Base-by-base conservation (phyloP, 2,113 vertebrate genomes). In the Dicentrarchus labrax region DNA sequence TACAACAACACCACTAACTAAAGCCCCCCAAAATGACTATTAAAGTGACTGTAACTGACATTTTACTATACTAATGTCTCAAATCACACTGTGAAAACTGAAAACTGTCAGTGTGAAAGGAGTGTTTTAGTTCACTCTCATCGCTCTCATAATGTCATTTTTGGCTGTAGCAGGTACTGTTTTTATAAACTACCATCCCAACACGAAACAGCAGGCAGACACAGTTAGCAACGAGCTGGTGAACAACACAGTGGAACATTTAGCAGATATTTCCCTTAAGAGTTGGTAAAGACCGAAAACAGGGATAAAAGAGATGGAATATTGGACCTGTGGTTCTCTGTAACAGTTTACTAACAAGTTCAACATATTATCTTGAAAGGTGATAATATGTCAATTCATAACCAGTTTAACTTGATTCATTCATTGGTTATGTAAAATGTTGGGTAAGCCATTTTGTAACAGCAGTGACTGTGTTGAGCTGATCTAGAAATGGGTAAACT, bases 401-500 rank as follows among this genome's bases (percentile, higher is more conserved):
- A 30, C 30, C 30, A 2, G 30, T 30, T 30, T 30, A 30, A 30
- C 30, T 30, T 30, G 30, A 30, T 30, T 30, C 30, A 30, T 30
- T 30, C 50, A 15, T 16, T 9, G 5, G 69, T 78, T 78, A 61
- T 67, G 2, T 70, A 43, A 54, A 72, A 47, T 64, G 45, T 80
- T 76, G 68, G 15, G 70, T 68, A 72, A 72, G 64, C 12, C 15
- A 53, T 89, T 78, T 84, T 68, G 47, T 68, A 87, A 79, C 43
- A 0, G 36, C 0, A n/a, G 73, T 72, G 30, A 22, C 43, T 4
- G n/a, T 56, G 54, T 48, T 48, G 24, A 69, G 75, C 50, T 43
- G 53, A 39, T 54, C 56, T 73, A 38, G 39, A 77, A 77, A 67
- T 57, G 60, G 51, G 59, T 56, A 65, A 78, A 79, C 47, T 7